Evolutionary conservation across 2,797 vertebrate genomes (phyloP), one percentile per base, ranked within the genome.

Genomic region (Sciurus vulgaris): DNA sequence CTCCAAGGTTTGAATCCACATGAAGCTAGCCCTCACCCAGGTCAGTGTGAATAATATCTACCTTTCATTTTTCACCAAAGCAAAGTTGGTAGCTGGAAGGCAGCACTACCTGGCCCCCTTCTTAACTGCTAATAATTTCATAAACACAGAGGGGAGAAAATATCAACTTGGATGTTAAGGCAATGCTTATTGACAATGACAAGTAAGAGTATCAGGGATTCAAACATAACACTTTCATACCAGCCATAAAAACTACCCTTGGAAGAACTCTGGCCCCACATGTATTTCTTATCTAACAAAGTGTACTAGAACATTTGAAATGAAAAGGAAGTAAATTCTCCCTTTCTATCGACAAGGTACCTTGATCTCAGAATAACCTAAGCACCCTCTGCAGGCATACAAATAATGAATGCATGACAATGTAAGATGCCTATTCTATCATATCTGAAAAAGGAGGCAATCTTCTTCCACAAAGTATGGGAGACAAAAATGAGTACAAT

Each of bases 281-380:
- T 41, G 38, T 78, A 7, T 76, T 88, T 95, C 74, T 93, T 70
- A 63, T 10, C 8, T 35, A 63, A 91, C 76, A 79, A 94, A 91
- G 79, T 12, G 14, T 85, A 73, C 49, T 56, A 79, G 61, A n/a
- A 33, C 26, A 54, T 72, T 89, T 85, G 10, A 72, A 91, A 81
- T 78, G 41, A 86, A 94, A 69, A 61, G 17, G 72, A 86, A 81
- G 8, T 24, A 69, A 11, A 77, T 61, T 30, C 7, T 87, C 7
- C 33, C 47, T 90, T 89, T 79, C 77, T 96, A 89, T 82, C 20
- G 26, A 70, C 33, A 89, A 77, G 30, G 3, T 70, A 41, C 35
- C 56, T 90, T 86, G n/a, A 74, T 83, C 33, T 89, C 2, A 22
- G 47, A 89, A 95, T 56, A 86, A 72, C 5, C 7, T 86, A 93